phyloP scores from a whole-genome alignment of 2,888 invertebrate species.

The Aporophyla nigra region DNA sequence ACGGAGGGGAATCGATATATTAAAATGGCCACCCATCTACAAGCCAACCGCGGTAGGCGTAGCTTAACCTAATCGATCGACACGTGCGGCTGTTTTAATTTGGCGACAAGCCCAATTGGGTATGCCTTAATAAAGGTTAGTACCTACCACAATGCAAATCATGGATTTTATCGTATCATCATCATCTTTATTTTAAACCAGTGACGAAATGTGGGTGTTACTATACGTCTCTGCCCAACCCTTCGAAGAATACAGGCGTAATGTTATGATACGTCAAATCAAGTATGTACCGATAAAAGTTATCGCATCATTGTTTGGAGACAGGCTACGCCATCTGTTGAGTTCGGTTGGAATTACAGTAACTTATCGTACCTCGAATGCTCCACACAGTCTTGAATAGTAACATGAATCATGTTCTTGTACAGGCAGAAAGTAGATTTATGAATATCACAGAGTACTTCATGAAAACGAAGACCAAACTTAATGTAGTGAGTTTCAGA shows the following conservation, averaged over 20 bases:
- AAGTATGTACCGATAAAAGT: background rate
- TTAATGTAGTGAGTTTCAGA: background rate
- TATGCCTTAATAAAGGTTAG: background rate
- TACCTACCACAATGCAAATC: background rate
- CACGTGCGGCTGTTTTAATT: too few relatives aligned
- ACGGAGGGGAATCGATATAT: too few relatives aligned
- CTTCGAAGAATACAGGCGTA: background rate
- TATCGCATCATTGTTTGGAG: background rate
- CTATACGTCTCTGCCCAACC: background rate
- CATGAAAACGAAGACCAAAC: background rate
- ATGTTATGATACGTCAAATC: background rate
- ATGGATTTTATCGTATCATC: background rate
- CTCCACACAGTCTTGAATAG: constrained; percentile 11
- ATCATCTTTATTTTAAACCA: background rate
- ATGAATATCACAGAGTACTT: too few relatives aligned
- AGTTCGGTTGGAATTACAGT: background rate
- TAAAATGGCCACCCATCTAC: too few relatives aligned
- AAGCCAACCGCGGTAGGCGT: too few relatives aligned
- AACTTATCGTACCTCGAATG: background rate
- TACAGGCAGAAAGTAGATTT: background rate
- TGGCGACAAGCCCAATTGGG: too few relatives aligned
- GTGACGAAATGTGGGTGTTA: background rate
- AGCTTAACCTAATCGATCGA: too few relatives aligned
- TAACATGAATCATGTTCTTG: constrained; percentile 12
- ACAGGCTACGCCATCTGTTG: constrained; percentile 45